Percentiles rank a stretch among this genome's conserved stretches.
These are phyloP conservation scores for Apodemus speciosus DNA, from an alignment of 2,113 vertebrate species.

Conservation along the genomic window DNA sequence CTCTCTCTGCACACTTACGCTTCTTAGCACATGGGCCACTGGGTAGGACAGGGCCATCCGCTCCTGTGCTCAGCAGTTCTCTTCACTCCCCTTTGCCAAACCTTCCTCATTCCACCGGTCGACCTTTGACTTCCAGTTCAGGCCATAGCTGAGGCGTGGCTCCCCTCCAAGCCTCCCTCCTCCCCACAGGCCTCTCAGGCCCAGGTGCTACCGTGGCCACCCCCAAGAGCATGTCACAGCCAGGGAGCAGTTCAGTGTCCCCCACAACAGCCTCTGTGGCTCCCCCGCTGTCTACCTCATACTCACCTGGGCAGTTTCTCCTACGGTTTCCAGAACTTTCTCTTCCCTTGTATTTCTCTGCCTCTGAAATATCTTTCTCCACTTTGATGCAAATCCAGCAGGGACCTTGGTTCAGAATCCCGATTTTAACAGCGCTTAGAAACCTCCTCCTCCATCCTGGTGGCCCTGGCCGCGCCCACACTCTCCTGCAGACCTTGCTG, in stretches of 20 bases:
- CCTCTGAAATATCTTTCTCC: not conserved
- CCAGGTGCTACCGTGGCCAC: no score
- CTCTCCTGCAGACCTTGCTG: not conserved
- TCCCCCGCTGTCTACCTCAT: no score
- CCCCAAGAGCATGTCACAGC: not conserved
- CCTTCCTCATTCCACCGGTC: no score
- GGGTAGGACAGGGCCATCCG: not conserved
- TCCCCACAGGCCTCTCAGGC: not conserved
- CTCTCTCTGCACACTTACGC: not conserved
- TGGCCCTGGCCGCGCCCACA: not conserved
- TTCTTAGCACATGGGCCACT: not conserved
- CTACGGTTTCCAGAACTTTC: no score
- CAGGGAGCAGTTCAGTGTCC: not conserved
- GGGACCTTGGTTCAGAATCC: not conserved
- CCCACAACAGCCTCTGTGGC: not conserved
- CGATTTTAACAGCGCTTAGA: not conserved
- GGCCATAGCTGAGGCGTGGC: not conserved
- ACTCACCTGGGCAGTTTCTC: not conserved
- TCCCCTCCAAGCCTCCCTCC: not conserved
- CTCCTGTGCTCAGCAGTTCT: not conserved
- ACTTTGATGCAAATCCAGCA: not conserved
- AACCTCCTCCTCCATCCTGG: not conserved
- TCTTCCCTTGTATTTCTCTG: not conserved
- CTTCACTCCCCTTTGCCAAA: fast-evolving
- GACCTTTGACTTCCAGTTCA: not conserved